Percentiles rank a stretch among this genome's conserved stretches.
These are phyloP conservation scores for Oreochromis grahami DNA, from an alignment of 2,797 vertebrate species.

Conservation along the genomic window DNA sequence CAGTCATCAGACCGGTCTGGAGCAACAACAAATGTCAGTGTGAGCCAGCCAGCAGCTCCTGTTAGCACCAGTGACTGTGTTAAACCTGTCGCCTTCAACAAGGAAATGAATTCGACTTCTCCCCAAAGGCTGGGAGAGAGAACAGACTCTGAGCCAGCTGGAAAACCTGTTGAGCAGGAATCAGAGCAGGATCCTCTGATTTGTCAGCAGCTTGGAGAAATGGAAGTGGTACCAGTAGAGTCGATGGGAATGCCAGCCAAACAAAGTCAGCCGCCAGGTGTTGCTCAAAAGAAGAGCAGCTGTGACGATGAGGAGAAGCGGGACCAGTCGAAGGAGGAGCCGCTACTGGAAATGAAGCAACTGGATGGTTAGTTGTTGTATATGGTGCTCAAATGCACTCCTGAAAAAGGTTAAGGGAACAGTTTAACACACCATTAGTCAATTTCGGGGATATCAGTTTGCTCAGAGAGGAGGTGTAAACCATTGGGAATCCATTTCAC, in stretches of 20 bases:
- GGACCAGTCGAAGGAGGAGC: slow-evolving; percentile 82
- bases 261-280: background rate
- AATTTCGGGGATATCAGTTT: background rate
- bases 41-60: slow-evolving; percentile 9
- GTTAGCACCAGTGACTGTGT: slow-evolving; percentile 1
- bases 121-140: slow-evolving; percentile 7
- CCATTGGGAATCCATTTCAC: background rate
- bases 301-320: slow-evolving; percentile 75
- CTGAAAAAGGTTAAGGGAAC: background rate
- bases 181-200: slow-evolving; percentile 6
- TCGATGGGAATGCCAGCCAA: background rate
- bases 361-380: slow-evolving; percentile 77
- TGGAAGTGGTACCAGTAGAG: background rate
- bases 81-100: background rate
- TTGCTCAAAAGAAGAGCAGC: background rate
- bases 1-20: slow-evolving; percentile 15
- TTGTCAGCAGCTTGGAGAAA: slow-evolving; percentile 3
- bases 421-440: background rate
- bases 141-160: slow-evolving; percentile 23
- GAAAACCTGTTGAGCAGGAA: slow-evolving; percentile 11
- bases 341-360: slow-evolving; percentile 69
- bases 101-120: background rate
- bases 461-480: background rate
- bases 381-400: background rate
- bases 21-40: background rate